phyloP scores from a whole-genome alignment of 1,140 invertebrate species.

The Dolichoris vasculosae region DNA sequence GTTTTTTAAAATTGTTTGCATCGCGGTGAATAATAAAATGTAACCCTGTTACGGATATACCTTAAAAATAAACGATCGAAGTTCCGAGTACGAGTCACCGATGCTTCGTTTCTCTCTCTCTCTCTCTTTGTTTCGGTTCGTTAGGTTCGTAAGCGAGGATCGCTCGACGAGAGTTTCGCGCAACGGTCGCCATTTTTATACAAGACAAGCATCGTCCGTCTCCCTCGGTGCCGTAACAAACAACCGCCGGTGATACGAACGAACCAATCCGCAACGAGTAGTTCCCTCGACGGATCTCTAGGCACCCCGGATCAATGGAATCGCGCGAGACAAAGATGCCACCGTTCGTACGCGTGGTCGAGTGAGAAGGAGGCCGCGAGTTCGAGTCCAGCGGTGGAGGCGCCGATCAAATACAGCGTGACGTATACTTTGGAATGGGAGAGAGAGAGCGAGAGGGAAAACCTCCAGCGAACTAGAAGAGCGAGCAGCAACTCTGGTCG shows the following conservation, averaged over 20 bases:
- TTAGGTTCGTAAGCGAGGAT: no score
- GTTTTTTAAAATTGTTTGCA: not conserved
- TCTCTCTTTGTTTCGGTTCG: not conserved
- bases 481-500: not conserved
- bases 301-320: not conserved
- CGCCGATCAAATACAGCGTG: slow-evolving; percentile 4
- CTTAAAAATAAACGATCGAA: not conserved
- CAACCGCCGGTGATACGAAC: no score
- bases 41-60: not conserved
- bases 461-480: not conserved
- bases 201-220: not conserved
- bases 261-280: not conserved
- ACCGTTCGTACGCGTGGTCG: no score
- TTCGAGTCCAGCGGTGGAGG: not conserved
- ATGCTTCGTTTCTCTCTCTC: not conserved
- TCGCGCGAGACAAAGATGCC: no score
- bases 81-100: not conserved
- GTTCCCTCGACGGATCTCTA: not conserved
- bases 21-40: not conserved
- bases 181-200: not conserved
- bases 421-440: not conserved
- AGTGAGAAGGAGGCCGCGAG: not conserved
- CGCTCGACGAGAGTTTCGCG: not conserved
- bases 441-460: not conserved
- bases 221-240: no score